These are phyloP conservation scores for Drosophila ercepeae DNA, from an alignment of 1,140 invertebrate species.

Conservation along the genomic window DNA sequence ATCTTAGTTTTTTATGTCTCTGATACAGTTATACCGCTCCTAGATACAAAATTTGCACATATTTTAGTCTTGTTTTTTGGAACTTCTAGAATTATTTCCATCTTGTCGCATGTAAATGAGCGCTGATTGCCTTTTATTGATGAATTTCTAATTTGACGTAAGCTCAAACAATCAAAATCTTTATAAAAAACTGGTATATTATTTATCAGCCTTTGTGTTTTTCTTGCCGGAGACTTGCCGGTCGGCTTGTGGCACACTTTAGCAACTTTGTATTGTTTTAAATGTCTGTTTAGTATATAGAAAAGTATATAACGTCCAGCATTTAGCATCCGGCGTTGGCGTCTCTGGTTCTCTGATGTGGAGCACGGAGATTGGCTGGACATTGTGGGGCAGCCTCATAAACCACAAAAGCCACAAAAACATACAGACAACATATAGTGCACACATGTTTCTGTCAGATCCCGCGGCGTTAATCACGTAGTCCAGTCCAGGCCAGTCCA, in stretches of 20 bases:
- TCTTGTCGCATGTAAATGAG: conserved; percentile 23
- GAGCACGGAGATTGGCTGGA: conserved; percentile 63
- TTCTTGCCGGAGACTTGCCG: conserved; percentile 10
- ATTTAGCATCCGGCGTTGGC: conserved; percentile 63
- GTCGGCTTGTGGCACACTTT: conserved; percentile 61
- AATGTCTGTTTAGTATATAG: conserved; percentile 24
- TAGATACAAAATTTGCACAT: conserved; percentile 20
- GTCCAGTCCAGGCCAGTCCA: too few species aligned
- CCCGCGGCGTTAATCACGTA: conserved; percentile 59
- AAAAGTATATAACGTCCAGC: conserved; percentile 3
- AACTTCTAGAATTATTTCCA: not conserved
- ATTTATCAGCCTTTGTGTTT: too few species aligned
- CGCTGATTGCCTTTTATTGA: conserved; percentile 49
- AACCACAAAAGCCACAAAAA: too few species aligned
- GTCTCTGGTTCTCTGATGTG: conserved; percentile 61
- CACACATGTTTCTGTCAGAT: conserved; percentile 51
- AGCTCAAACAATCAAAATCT: not conserved
- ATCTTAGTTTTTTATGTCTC: not conserved
- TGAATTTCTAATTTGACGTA: conserved; percentile 48
- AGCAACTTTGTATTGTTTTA: conserved; percentile 49
- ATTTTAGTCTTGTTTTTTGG: not conserved
- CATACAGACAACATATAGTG: conserved; percentile 34
- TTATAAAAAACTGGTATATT: conserved; percentile 22
- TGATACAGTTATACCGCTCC: conserved; percentile 7
- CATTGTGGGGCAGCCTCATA: conserved; percentile 33